Evolutionary conservation across 2,888 invertebrate genomes (phyloP), one percentile per base, ranked within the genome.

Genomic region (Plagodis dolabraria): DNA sequence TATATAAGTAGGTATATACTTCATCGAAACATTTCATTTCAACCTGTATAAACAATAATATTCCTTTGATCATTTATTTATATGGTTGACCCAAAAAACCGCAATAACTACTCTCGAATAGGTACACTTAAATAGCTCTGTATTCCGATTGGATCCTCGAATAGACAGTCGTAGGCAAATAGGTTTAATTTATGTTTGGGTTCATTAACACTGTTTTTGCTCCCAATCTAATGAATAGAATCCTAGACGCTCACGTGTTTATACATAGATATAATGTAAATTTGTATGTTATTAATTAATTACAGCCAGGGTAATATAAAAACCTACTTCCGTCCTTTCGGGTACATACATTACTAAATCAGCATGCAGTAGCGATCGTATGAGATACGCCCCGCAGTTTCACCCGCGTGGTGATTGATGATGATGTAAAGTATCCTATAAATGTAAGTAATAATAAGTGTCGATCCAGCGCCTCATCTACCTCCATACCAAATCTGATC

Each of bases 121-220:
- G 7, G 36, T 9, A 36, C 36, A 8, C 7, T 43, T 43, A 46
- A 56, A 53, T 56, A 52, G 45, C 52, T 46, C 47, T 47, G 34
- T 38, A 55, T 60, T 54, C n/a, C 22, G 50, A 12, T 46, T 46
- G 36, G 48, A 45, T 56, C 60, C 34, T 38, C 47, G 55, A 60
- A 60, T 56, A 60, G 53, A 45, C 33, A 11, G 36, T 46, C 43
- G 48, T 48, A 49, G 45, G 52, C 56, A 53, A 53, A 60, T 56
- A 52, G 22, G 34, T 52, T 56, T 45, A 55, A 56, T 51, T 56
- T 60, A 33, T 47, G 11, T 44, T 35, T 9, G 55, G 42, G 60
- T 56, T 60, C 60, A 56, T 60, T 56, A 60, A 56, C 60, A 56
- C 56, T 45, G 44, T 22, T 60, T 60, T 60, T 60, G 48, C 52